These are phyloP conservation scores for Holothuria glaberrima DNA, from an alignment of 35 echinoderm and acorn worm species.

Conservation along the genomic window DNA sequence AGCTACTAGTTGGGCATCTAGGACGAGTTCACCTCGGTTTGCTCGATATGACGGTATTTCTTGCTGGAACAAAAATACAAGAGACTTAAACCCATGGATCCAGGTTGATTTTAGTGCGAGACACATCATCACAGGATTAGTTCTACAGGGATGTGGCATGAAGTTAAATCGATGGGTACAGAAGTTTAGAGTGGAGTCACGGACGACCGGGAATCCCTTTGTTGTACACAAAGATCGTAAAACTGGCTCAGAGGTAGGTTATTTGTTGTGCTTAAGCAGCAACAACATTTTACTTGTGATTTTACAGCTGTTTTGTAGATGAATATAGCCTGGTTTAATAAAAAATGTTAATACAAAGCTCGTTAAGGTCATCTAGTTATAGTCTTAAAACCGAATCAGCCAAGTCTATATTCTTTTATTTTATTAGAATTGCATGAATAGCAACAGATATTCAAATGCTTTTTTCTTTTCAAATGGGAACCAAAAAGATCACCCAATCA, in stretches of 20 bases:
- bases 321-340: too few relatives aligned
- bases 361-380: too few relatives aligned
- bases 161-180: background rate
- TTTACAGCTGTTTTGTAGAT: too few relatives aligned
- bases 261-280: too few relatives aligned
- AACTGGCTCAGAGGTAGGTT: conserved; percentile 14
- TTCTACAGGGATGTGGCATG: conserved; percentile 2
- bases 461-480: too few relatives aligned
- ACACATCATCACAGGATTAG: conserved; percentile 2
- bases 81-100: conserved; percentile 4
- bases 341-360: too few relatives aligned
- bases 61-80: conserved; percentile 8
- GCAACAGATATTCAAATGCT: too few relatives aligned
- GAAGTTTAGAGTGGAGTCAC: conserved; percentile 1
- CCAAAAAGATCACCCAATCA: too few relatives aligned
- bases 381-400: too few relatives aligned
- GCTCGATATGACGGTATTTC: conserved; percentile 1
- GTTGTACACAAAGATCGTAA: background rate
- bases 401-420: too few relatives aligned
- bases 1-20: background rate
- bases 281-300: too few relatives aligned
- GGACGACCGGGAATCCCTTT: background rate
- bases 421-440: too few relatives aligned
- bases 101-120: conserved; percentile 8
- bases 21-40: background rate